Conservation (phyloP, 2,888 invertebrate species). For the Sarcophaga variegata region DNA sequence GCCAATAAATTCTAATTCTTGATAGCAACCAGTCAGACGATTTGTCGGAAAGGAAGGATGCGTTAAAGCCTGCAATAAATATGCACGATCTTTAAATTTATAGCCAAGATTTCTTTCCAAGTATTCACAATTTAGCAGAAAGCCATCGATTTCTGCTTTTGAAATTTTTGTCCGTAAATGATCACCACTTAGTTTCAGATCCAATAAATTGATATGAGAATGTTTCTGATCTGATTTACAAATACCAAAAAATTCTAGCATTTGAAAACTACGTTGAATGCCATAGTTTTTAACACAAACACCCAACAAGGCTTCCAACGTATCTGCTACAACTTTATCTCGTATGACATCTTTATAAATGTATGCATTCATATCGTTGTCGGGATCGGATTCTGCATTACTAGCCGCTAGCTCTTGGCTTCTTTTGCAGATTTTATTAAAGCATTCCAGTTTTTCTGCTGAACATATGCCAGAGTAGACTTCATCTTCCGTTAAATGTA, state of each 20-base stretch:
- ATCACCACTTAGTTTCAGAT: constrained; percentile 75
- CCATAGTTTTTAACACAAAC: constrained; percentile 85
- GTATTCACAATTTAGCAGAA: constrained; percentile 81
- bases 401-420: constrained; percentile 41
- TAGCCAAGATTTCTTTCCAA: constrained; percentile 88
- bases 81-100: constrained; percentile 90
- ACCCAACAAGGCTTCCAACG: constrained; percentile 91
- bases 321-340: constrained; percentile 89
- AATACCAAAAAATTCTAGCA: constrained; percentile 86
- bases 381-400: constrained; percentile 54
- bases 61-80: constrained; percentile 94
- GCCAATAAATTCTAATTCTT: constrained; percentile 94
- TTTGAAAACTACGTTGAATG: constrained; percentile 81
- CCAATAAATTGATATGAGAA: constrained; percentile 77
- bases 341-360: constrained; percentile 82
- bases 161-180: constrained; percentile 79
- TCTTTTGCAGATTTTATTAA: constrained; percentile 73
- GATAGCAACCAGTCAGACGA: constrained; percentile 92
- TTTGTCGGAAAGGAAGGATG: constrained; percentile 94
- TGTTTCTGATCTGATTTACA: constrained; percentile 82
- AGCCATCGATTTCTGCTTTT: constrained; percentile 82
- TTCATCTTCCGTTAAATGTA: constrained; percentile 82
- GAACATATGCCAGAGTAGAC: constrained; percentile 75
- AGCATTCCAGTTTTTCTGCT: constrained; percentile 72
- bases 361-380: constrained; percentile 78